These are phyloP conservation scores for Bombyx huttoni DNA, from an alignment of 2,888 invertebrate genomes.

Conservation along the genomic window DNA sequence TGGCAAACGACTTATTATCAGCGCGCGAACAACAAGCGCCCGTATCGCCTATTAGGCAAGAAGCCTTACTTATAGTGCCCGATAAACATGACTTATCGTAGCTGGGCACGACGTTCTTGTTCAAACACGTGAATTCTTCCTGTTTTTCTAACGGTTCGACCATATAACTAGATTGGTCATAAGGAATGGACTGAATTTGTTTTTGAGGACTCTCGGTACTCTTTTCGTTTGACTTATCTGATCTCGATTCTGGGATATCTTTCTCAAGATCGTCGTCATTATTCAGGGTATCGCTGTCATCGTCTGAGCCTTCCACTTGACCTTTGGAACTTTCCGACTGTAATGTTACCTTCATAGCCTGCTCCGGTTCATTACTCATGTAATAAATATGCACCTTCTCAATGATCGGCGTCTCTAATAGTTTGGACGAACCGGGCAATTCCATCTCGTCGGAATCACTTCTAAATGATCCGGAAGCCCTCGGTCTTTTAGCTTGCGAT, in stretches of 20 bases:
- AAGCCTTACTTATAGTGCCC: slow-evolving; percentile 59
- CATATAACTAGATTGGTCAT: slow-evolving; percentile 65
- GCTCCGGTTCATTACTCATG: slow-evolving; percentile 82
- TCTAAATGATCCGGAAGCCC: slow-evolving; percentile 24
- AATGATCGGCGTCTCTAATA: slow-evolving; percentile 79
- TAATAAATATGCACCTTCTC: slow-evolving; percentile 87
- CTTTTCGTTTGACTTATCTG: slow-evolving; percentile 41
- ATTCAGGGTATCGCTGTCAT: slow-evolving; percentile 79
- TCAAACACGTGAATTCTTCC: slow-evolving; percentile 45
- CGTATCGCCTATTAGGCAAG: slow-evolving; percentile 58
- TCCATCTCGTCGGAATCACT: slow-evolving; percentile 78
- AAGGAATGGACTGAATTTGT: slow-evolving; percentile 51
- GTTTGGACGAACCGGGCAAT: slow-evolving; percentile 82
- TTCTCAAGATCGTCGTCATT: slow-evolving; percentile 74
- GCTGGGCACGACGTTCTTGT: slow-evolving; percentile 53
- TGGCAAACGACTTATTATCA: slow-evolving; percentile 48
- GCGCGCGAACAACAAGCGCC: slow-evolving; percentile 57
- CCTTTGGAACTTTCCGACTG: slow-evolving; percentile 77
- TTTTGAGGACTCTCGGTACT: slow-evolving; percentile 42
- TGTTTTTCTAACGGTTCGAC: slow-evolving; percentile 60
- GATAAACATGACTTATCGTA: slow-evolving; percentile 63
- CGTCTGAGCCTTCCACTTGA: slow-evolving; percentile 75
- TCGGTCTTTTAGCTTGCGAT: slow-evolving; percentile 56
- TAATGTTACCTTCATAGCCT: slow-evolving; percentile 82
- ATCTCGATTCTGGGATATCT: slow-evolving; percentile 66